A percentile compares a stretch with the other conserved stretches of the same genome.
phyloP scores from a whole-genome alignment of 1,140 invertebrate species.

The Maniola jurtina region DNA sequence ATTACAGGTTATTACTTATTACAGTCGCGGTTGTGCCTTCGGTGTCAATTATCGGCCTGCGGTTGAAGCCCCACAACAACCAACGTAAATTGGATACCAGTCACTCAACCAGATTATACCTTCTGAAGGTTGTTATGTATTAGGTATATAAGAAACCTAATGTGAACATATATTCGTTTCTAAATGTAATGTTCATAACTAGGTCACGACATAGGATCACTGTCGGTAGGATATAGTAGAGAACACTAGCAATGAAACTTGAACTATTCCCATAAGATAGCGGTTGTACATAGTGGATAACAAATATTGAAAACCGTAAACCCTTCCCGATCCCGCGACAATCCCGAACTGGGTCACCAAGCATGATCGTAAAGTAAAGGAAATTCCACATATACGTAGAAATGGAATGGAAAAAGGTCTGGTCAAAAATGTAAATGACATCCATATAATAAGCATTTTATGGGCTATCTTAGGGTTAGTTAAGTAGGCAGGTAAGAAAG shows the following conservation, averaged over 20 bases:
- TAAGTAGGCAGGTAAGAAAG: too few relatives aligned
- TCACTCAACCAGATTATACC: constrained; percentile 62
- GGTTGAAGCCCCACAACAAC: constrained; percentile 65
- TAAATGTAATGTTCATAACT: constrained; percentile 26
- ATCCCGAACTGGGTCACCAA: constrained; percentile 56
- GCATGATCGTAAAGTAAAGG: constrained; percentile 49
- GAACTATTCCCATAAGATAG: constrained; percentile 42
- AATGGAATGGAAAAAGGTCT: constrained; percentile 20
- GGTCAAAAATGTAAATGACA: neutral
- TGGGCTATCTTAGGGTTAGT: neutral
- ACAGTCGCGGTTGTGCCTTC: constrained; percentile 55
- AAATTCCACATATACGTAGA: constrained; percentile 40
- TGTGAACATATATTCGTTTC: constrained; percentile 41
- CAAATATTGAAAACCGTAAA: constrained; percentile 73
- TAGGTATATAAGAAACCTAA: constrained; percentile 43
- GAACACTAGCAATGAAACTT: constrained; percentile 32
- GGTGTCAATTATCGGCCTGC: constrained; percentile 66
- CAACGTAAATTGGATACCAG: constrained; percentile 68
- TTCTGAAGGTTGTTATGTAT: constrained; percentile 52
- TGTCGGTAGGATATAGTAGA: constrained; percentile 27
- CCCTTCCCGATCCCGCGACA: constrained; percentile 58
- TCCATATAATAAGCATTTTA: too few relatives aligned
- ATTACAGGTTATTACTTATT: constrained; percentile 20
- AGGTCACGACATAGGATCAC: constrained; percentile 37
- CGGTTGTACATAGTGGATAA: constrained; percentile 44